Base-by-base conservation (phyloP, 2,113 vertebrate species). In the Tragelaphus buxtoni region DNA sequence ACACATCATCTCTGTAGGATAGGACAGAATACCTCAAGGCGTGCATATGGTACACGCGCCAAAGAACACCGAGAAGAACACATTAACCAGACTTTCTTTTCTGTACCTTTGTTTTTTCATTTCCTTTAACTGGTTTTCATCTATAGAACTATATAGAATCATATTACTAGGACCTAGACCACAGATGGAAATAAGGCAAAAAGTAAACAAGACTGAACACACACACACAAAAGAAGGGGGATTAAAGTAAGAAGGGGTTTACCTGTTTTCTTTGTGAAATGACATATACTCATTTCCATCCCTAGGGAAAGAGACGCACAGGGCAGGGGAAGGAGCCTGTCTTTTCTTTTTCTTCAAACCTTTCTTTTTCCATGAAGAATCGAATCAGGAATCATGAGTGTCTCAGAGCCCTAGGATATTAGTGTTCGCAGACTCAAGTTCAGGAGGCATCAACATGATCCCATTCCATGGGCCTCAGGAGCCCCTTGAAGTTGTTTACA, bases 111-210 rank as follows among this genome's bases (percentile, higher is more conserved):
- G 88, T 93, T 32, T 96, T 91, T 94, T n/a, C 49, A 77, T 20
- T 95, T 98, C 94, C 97, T 61, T 69, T n/a, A 96, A 95, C 97
- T 98, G 97, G 94, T 95, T 97, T 95, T 98, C 96, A 95, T 89
- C 61, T 95, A 0, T 86, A 74, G 45, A 89, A 95, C 79, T 91
- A 95, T 32, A 94, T 91, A 65, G 95, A 97, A 95, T 94, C 91
- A 49, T 97, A 84, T 97, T 97, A 88, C 87, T 97, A 96, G 3
- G 9, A 77, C 92, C 39, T 53, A 94, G 65, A 95, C 95, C 96
- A 63, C 51, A 97, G 93, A 96, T 81, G 91, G 96, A 97, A 90
- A 83, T 91, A 94, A 96, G 96, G 87, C 94, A 93, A 93, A 97
- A 95, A 97, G 18, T 51, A 60, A 96, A 53, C 22, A 86, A 94